phyloP scores from a whole-genome alignment of 2,797 vertebrate species.

The Melanotaenia pygmaea region DNA sequence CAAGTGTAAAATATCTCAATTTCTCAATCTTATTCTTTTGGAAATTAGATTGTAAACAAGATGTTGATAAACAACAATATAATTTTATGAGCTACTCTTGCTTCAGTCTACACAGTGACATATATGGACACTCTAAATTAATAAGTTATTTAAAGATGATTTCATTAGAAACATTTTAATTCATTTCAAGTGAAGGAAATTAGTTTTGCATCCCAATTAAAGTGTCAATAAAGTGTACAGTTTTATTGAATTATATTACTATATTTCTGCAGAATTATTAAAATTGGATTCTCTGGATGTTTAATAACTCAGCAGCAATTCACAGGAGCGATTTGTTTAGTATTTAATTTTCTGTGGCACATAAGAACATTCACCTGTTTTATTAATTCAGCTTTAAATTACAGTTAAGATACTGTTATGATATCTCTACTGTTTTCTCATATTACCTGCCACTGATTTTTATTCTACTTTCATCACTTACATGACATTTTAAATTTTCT shows the following conservation, averaged over 20 bases:
- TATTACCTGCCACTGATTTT: background rate
- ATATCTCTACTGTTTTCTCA: background rate
- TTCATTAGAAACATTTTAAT: background rate
- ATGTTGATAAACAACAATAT: background rate
- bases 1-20: background rate
- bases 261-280: background rate
- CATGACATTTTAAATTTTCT: slow-evolving; percentile 1
- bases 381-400: background rate
- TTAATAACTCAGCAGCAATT: background rate
- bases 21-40: background rate
- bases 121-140: background rate
- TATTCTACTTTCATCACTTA: slow-evolving; percentile 8
- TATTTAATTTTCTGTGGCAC: background rate
- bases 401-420: background rate
- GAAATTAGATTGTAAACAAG: background rate
- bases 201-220: too few relatives aligned
- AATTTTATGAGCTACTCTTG: background rate
- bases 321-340: background rate
- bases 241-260: background rate
- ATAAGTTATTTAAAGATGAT: background rate
- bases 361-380: background rate
- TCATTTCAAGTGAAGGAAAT: background rate
- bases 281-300: background rate
- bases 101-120: background rate
- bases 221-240: background rate